Evolutionary conservation across 2,113 vertebrate species (phyloP).

Genomic region (Amphilophus citrinellus): DNA sequence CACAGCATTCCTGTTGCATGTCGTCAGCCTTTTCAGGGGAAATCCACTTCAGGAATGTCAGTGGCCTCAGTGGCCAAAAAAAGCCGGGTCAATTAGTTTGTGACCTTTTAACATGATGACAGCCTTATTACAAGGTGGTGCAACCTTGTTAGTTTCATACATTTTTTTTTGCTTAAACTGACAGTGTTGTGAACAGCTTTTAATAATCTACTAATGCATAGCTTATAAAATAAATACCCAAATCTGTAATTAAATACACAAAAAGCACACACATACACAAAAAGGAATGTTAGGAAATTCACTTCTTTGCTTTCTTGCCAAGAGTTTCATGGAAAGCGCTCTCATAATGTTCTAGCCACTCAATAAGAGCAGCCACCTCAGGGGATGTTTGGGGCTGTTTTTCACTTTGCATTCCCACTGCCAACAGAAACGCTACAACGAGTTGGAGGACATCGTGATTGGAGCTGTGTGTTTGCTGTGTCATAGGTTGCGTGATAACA

Average conservation of each 20-base stretch:
- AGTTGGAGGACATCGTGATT: neutral
- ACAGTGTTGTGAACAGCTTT: neutral
- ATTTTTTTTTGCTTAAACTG: neutral
- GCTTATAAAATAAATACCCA: neutral
- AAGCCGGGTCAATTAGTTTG: neutral
- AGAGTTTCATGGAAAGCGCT: neutral
- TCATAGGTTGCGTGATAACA: slow-evolving; percentile 4
- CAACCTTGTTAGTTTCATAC: neutral
- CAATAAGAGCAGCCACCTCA: no score
- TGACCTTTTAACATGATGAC: slow-evolving; percentile 4
- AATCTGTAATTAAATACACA: neutral
- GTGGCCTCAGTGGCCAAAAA: neutral
- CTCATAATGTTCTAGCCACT: neutral
- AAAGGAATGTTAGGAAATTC: neutral
- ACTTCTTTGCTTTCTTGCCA: slow-evolving; percentile 1
- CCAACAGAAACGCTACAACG: neutral
- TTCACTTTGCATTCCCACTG: neutral
- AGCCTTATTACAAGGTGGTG: neutral
- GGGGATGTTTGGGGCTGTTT: neutral
- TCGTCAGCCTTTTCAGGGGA: slow-evolving; percentile 53
- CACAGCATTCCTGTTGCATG: slow-evolving; percentile 62
- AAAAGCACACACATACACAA: neutral
- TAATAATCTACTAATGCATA: neutral
- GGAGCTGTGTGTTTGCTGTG: neutral
- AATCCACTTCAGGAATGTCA: slow-evolving; percentile 53